Evolutionary conservation across 92 coral and sea anemone genomes (phyloP), one percentile per base, ranked within the genome.

Genomic region (Diadumene lineata): DNA sequence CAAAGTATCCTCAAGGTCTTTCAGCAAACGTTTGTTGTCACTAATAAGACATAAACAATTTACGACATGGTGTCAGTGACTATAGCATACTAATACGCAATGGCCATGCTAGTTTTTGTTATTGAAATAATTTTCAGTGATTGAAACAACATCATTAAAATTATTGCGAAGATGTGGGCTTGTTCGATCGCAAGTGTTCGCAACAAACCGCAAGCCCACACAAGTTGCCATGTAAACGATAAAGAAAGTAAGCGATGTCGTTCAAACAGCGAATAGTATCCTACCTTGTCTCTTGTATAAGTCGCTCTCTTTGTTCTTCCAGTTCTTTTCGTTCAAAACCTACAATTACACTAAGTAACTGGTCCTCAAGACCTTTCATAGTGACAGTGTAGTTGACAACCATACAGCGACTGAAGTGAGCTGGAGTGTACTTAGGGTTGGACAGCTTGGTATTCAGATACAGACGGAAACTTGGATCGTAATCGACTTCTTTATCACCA

Each of bases 401-500:
- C 99, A 96, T 96, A 51, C 96, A 84, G 33, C 99, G 97, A 43
- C 99, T 96, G 74, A 96, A 96, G 83, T 96, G 99, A 2, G 99
- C 93, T 1, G 99, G 99, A 0, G 99, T 96, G 84, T 96, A 96
- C 69, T 92, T 96, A 4, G 99, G 99, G 76, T 96, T 96, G 55
- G 99, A 96, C 62, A 96, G 89, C 81, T 96, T 96, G 15, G 99
- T 96, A 87, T 96, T 96, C 50, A 96, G 93, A 82, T 96, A 96
- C 77, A 96, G 77, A 44, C 99, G 97, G 67, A 96, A 96, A 68
- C 94, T 92, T 0, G 99, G 97, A 57, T 96, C 99, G 82, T 96
- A 96, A 67, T 96, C 99, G 46, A 96, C 99, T 73, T 96, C 99
- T 61, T 96, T 96, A 78, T 96, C 99, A n/a, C 99, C 99, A 7